These are phyloP conservation scores for Lagodon rhomboides DNA, from an alignment of 2,797 vertebrate genomes.

Conservation along the genomic window DNA sequence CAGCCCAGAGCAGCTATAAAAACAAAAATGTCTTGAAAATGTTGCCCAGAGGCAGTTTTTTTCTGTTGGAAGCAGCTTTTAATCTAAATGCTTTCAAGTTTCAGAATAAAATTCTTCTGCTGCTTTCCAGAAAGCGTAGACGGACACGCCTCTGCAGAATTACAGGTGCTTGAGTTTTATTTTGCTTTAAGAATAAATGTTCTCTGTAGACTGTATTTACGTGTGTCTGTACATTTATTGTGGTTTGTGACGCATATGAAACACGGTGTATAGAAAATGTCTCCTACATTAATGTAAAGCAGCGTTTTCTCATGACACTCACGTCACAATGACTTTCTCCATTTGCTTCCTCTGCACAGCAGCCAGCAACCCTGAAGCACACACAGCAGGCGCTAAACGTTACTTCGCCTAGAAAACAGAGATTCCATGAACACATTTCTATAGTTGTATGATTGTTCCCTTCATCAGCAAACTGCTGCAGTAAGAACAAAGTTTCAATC, in stretches of 20 bases:
- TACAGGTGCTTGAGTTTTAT: conserved; percentile 17
- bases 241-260: conserved; percentile 19
- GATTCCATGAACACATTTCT: conserved; percentile 13
- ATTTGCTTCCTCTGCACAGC: neutral
- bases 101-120: conserved; percentile 51
- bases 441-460: neutral
- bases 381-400: conserved; percentile 11
- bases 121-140: conserved; percentile 53
- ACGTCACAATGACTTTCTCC: neutral
- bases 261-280: neutral
- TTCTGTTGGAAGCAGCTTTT: conserved; percentile 65
- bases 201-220: conserved; percentile 2
- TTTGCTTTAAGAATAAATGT: conserved; percentile 1
- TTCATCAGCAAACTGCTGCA: conserved; percentile 28
- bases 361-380: neutral
- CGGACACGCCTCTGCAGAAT: conserved; percentile 18
- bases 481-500: conserved; percentile 28
- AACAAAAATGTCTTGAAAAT: conserved; percentile 74
- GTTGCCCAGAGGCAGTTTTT: conserved; percentile 53
- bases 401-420: conserved; percentile 8
- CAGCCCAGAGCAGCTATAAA: conserved; percentile 78
- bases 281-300: neutral
- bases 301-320: neutral
- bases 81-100: conserved; percentile 73
- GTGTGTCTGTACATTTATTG: neutral